These are phyloP conservation scores for Carapus acus DNA, from an alignment of 2,797 vertebrate genomes.

Conservation along the genomic window DNA sequence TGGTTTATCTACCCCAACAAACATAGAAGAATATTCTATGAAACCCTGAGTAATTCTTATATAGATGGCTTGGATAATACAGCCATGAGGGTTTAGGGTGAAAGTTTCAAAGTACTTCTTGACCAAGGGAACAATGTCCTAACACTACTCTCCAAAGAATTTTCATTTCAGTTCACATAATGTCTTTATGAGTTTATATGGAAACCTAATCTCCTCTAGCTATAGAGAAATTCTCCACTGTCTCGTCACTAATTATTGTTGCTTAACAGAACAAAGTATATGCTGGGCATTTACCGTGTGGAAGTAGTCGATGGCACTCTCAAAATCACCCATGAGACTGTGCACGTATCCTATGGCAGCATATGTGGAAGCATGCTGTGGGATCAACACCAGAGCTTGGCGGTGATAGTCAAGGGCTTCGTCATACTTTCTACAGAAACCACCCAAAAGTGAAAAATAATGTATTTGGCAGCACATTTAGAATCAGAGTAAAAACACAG, in stretches of 20 bases:
- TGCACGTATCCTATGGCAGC: conserved; percentile 96
- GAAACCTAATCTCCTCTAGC: no score
- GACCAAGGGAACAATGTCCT: no score
- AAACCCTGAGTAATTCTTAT: no score
- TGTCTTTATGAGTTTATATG: no score
- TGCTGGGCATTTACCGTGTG: conserved; percentile 78
- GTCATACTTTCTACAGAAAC: conserved; percentile 83
- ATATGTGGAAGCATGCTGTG: conserved; percentile 97
- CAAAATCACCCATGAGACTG: conserved; percentile 97
- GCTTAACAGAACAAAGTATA: background rate
- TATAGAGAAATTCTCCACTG: background rate
- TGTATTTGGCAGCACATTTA: background rate
- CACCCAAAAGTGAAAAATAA: background rate
- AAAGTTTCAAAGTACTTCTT: no score
- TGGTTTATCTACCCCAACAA: background rate
- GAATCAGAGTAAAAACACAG: no score
- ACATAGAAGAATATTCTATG: no score
- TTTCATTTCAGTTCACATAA: no score
- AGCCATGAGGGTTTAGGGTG: no score
- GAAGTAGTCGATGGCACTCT: conserved; percentile 98
- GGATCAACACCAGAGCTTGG: conserved; percentile 93
- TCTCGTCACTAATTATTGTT: background rate
- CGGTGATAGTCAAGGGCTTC: conserved; percentile 98
- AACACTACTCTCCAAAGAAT: no score
- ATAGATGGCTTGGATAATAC: no score